Evolutionary conservation across 2,113 vertebrate genomes (phyloP).

Genomic region (Anguilla rostrata): DNA sequence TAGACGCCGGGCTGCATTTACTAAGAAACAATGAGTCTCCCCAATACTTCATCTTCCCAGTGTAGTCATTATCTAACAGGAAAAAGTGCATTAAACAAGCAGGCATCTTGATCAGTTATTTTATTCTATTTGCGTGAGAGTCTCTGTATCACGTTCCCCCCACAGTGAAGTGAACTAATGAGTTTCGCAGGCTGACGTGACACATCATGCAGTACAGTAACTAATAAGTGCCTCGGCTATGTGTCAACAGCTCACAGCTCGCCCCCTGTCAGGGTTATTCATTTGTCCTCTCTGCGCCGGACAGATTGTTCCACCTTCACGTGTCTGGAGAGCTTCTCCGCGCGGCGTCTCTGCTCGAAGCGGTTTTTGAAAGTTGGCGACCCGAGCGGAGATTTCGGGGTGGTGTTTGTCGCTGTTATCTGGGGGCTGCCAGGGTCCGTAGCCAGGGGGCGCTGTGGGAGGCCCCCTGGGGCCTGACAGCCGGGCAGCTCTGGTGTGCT

Average conservation of each 20-base stretch:
- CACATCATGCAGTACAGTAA: neutral
- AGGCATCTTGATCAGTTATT: neutral
- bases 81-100: neutral
- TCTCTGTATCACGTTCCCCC: neutral
- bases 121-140: neutral
- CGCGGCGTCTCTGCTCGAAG: neutral
- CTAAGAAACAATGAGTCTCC: neutral
- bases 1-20: neutral
- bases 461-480: neutral
- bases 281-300: neutral
- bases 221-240: neutral
- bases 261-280: neutral
- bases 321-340: neutral
- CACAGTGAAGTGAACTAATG: neutral
- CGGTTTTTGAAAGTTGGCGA: neutral
- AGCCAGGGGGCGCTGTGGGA: neutral
- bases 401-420: neutral
- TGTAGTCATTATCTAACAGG: neutral
- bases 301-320: neutral
- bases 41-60: neutral
- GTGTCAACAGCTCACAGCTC: neutral
- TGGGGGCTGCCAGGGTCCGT: neutral
- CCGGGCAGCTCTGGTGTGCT: neutral
- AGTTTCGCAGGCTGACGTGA: neutral
- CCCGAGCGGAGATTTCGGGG: neutral